A percentile compares a stretch with the other conserved stretches of the same genome.
phyloP scores from a whole-genome alignment of 2,797 vertebrate species.

The Notolepis coatsorum region DNA sequence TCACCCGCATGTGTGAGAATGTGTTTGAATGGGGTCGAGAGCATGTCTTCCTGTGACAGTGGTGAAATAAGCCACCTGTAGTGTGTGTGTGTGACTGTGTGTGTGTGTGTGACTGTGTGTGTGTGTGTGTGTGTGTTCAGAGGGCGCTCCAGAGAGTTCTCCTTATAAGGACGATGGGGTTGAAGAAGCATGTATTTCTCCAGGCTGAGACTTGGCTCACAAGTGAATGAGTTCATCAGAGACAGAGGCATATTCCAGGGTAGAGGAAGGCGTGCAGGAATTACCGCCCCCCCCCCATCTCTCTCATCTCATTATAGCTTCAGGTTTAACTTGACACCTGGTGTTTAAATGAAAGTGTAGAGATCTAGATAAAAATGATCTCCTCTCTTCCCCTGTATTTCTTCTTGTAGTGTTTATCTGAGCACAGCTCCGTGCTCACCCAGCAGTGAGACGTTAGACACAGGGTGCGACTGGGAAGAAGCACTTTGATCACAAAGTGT shows the following conservation, averaged over 20 bases:
- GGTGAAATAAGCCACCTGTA: conserved; percentile 75
- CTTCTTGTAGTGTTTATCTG: too few species aligned
- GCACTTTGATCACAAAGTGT: too few species aligned
- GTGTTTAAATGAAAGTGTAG: too few species aligned
- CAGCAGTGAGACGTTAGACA: too few species aligned
- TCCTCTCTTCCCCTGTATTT: too few species aligned
- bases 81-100: conserved; percentile 36
- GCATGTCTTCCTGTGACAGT: conserved; percentile 37
- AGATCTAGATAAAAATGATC: too few species aligned
- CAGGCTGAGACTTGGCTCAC: conserved; percentile 33
- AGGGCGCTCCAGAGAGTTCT: conserved; percentile 46
- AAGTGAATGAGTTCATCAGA: conserved; percentile 44
- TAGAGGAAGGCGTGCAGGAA: conserved; percentile 13
- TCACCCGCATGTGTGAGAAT: conserved; percentile 5
- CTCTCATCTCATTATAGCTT: neutral
- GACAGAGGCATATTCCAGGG: conserved; percentile 16
- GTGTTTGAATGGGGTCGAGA: conserved; percentile 46
- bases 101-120: conserved; percentile 28
- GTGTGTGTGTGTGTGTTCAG: neutral
- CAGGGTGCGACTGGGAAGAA: too few species aligned
- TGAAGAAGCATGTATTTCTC: conserved; percentile 51
- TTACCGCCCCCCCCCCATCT: neutral
- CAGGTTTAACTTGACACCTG: too few species aligned
- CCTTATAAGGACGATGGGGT: conserved; percentile 74
- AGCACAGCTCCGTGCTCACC: too few species aligned